Evolutionary conservation across 2,888 invertebrate species (phyloP).

Genomic region (Dryocosmus kuriphilus): DNA sequence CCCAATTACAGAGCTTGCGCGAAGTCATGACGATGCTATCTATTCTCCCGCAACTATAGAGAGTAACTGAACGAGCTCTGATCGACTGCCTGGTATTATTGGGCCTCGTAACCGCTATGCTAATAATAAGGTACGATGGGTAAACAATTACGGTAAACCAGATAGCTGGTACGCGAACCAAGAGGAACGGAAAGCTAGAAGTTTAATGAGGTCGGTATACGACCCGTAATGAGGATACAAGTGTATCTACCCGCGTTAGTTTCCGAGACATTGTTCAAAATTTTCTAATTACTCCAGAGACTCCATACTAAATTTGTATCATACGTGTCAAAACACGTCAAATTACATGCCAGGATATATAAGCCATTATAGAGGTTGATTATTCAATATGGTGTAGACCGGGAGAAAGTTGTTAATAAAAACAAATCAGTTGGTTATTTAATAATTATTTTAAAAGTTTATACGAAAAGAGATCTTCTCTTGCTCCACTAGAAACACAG

Average conservation of each 20-base stretch:
- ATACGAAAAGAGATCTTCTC: too few species aligned
- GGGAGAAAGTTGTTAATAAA: too few species aligned
- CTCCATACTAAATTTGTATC: neutral
- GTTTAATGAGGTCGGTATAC: conserved; percentile 62
- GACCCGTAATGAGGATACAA: conserved; percentile 16
- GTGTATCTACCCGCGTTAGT: neutral
- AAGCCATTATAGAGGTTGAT: too few species aligned
- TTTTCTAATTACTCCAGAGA: conserved; percentile 25
- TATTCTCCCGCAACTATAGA: conserved; percentile 42
- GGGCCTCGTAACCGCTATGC: conserved; percentile 52
- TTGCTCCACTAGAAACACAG: too few species aligned
- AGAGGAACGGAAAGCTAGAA: conserved; percentile 33
- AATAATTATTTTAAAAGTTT: too few species aligned
- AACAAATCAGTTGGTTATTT: neutral
- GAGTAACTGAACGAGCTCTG: conserved; percentile 45
- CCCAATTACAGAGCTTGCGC: conserved; percentile 59
- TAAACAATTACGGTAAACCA: conserved; percentile 58
- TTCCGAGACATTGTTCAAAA: conserved; percentile 13
- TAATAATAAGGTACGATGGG: conserved; percentile 60
- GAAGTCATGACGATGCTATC: conserved; percentile 54
- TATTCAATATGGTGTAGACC: too few species aligned
- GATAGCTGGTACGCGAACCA: conserved; percentile 18
- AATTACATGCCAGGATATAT: neutral
- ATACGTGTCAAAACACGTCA: neutral
- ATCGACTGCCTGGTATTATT: conserved; percentile 46